Conservation (phyloP, 2,113 vertebrate species). For the Malaclemys terrapin region DNA sequence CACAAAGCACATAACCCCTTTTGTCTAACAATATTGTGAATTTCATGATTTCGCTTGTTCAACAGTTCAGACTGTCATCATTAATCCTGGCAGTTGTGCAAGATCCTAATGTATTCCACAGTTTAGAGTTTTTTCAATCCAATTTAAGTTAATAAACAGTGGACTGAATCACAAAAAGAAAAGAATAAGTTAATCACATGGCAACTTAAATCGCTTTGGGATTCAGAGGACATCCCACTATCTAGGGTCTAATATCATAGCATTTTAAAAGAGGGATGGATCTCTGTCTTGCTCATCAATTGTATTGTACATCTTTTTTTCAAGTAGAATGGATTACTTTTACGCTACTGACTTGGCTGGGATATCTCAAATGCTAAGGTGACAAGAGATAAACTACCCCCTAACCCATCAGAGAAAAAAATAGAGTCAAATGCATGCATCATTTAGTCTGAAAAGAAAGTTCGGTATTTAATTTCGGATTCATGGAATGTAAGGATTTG, state of each 20-base stretch:
- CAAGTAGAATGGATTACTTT: background rate
- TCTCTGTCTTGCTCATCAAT: background rate
- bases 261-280: background rate
- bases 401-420: background rate
- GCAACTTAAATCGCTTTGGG: background rate
- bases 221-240: conserved; percentile 4
- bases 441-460: background rate
- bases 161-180: conserved; percentile 23
- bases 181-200: conserved; percentile 4
- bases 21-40: conserved; percentile 29
- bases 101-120: conserved; percentile 20
- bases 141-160: conserved; percentile 52
- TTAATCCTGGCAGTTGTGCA: conserved; percentile 40
- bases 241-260: background rate
- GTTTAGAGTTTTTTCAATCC: conserved; percentile 13
- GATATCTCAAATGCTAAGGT: background rate
- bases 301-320: background rate
- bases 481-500: background rate
- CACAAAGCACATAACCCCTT: conserved; percentile 9
- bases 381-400: background rate
- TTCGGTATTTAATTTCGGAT: background rate
- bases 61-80: conserved; percentile 6
- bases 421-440: background rate
- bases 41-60: conserved; percentile 47
- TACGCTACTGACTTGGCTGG: background rate